Evolutionary conservation across 2,888 invertebrate genomes (phyloP).

Genomic region (Eustalomyia histrio): DNA sequence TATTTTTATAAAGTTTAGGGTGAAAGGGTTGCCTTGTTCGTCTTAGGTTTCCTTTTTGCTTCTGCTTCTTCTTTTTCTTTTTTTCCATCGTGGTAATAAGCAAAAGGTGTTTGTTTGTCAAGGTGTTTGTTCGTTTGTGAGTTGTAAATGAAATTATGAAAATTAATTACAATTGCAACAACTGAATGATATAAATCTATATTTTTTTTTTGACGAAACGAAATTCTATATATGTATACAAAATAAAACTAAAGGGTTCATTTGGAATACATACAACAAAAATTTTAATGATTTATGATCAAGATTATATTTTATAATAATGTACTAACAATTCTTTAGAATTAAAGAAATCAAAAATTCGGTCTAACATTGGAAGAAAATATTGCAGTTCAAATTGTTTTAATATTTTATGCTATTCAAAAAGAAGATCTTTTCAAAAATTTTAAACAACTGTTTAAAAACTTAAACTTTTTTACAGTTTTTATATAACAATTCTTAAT

Average conservation of each 20-base stretch:
- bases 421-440: too few species aligned
- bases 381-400: too few species aligned
- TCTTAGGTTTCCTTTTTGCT: constrained; percentile 22
- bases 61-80: background rate
- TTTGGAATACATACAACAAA: background rate
- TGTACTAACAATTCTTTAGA: constrained; percentile 2
- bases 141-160: constrained; percentile 57
- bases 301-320: too few species aligned
- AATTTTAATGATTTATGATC: constrained; percentile 46
- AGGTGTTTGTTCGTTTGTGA: constrained; percentile 22
- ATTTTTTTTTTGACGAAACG: constrained; percentile 8
- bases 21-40: constrained; percentile 47
- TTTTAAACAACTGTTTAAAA: too few species aligned
- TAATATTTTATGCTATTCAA: too few species aligned
- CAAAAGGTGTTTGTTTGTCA: constrained; percentile 60
- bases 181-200: constrained; percentile 56
- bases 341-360: too few species aligned
- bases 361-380: too few species aligned
- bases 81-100: constrained; percentile 28
- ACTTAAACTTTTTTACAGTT: too few species aligned
- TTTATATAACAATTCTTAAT: too few species aligned
- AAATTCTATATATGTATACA: background rate
- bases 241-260: constrained; percentile 15
- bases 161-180: constrained; percentile 64
- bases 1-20: background rate